These are phyloP conservation scores for Pseudorhombus dupliciocellatus DNA, from an alignment of 2,113 vertebrate genomes.

Conservation along the genomic window DNA sequence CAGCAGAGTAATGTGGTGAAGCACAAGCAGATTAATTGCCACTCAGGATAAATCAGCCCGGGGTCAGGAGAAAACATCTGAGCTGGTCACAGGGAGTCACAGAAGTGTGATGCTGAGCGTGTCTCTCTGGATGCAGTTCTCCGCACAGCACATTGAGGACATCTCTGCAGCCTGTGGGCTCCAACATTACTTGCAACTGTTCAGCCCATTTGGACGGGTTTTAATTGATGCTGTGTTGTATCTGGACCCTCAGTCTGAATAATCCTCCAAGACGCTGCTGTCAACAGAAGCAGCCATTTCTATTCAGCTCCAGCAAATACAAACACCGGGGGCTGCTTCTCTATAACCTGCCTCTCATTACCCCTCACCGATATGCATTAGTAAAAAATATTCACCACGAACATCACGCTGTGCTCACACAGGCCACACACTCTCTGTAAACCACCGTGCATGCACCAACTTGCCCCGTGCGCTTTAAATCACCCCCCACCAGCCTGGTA, in stretches of 20 bases:
- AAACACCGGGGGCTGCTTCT: constrained; percentile 16
- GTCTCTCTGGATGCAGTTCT: too few relatives aligned
- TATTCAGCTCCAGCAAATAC: background rate
- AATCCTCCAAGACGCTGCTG: constrained; percentile 1
- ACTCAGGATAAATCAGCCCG: constrained; percentile 66
- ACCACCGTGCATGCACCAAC: constrained; percentile 23
- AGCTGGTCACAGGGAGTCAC: background rate
- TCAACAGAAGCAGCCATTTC: constrained; percentile 30
- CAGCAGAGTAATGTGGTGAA: constrained; percentile 56
- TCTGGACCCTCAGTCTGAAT: too few relatives aligned
- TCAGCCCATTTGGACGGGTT: too few relatives aligned
- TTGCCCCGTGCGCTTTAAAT: background rate
- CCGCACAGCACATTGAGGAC: background rate
- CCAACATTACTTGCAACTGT: constrained; percentile 22
- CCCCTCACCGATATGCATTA: constrained; percentile 31
- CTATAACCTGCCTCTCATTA: constrained; percentile 7
- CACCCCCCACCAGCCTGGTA: background rate
- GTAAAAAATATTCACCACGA: constrained; percentile 19
- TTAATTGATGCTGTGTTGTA: too few relatives aligned
- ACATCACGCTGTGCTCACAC: constrained; percentile 8
- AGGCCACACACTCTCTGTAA: constrained; percentile 45
- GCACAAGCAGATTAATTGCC: constrained; percentile 64
- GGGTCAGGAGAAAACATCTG: constrained; percentile 35
- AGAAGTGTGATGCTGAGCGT: too few relatives aligned
- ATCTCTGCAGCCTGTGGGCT: background rate